Base-by-base conservation (phyloP, 2,113 vertebrate species). In the Columbina picui region DNA sequence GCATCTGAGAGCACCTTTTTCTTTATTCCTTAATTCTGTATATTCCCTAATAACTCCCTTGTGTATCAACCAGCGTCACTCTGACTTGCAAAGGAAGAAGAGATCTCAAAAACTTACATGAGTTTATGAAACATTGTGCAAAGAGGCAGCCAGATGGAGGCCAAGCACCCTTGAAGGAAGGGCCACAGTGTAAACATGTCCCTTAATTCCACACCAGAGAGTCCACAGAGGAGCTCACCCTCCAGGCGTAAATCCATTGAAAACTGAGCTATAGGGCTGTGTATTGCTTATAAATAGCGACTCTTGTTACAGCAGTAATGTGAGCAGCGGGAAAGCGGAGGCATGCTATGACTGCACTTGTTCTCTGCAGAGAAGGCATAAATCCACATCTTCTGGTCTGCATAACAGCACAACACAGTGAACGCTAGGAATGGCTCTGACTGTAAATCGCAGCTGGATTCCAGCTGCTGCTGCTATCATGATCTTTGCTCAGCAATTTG, bases 321-420 rank as follows among this genome's bases (percentile, higher is more conserved):
- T 27, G 92, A 84, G 82, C 92, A 87, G 82, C 29, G 0, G 92
- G 94, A 41, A 92, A 87, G 91, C 6, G 2, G 78, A 84, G 92
- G 12, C 82, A 87, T 47, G 77, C 91, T 75, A 89, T 26, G 82
- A 71, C 68, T 86, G 77, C 92, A 79, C 92, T 90, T 92, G 86
- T 92, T 84, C 86, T 94, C 73, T 68, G 73, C 89, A 76, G 77
- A 84, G 92, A 68, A 67, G 84, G 56, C 86, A 89, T 83, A 94
- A 95, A 93, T 83, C 89, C 77, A 39, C 77, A 55, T 86, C 52
- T 79, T 65, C 78, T 80, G 41, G 7, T 71, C 73, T 79, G 85
- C 6, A 26, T 60, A 91, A 77, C 57, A 78, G 74, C 74, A 45
- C 49, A 53, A 59, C 76, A 39, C 38, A 50, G 73, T 1, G 2